These are phyloP conservation scores for Ciona savignyi DNA, from an alignment of 23 tunicate genomes.

Conservation along the genomic window DNA sequence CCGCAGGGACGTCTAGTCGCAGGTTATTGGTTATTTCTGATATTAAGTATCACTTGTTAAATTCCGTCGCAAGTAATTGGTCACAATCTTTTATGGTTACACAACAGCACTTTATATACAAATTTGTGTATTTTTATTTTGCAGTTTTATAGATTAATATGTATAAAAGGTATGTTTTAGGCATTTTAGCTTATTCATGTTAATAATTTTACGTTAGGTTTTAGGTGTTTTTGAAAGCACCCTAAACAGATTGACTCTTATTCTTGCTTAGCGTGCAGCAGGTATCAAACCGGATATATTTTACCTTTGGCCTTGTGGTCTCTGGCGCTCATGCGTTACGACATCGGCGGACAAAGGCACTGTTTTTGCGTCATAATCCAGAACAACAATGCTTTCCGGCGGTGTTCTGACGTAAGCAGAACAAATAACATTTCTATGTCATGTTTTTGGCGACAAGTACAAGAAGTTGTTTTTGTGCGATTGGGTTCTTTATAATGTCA, in stretches of 20 bases:
- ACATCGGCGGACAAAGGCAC: background rate
- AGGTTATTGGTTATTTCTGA: background rate
- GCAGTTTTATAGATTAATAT: background rate
- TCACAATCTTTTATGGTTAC: too few species aligned
- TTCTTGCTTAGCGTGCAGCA: too few species aligned
- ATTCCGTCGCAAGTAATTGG: background rate
- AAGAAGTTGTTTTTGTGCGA: background rate
- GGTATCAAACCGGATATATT: constrained; percentile 74
- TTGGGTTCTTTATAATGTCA: too few species aligned
- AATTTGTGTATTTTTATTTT: too few species aligned
- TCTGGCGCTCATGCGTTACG: background rate
- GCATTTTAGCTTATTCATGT: too few species aligned
- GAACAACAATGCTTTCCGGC: constrained; percentile 1
- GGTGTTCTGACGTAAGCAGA: background rate
- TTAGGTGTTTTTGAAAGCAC: too few species aligned
- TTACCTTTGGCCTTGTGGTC: background rate
- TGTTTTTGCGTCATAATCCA: background rate
- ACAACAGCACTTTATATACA: too few species aligned
- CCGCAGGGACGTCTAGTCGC: background rate
- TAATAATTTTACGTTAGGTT: too few species aligned
- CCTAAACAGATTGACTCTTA: too few species aligned
- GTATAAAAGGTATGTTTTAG: background rate
- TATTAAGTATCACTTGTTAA: background rate
- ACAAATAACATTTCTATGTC: background rate
- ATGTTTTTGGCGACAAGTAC: background rate